These are phyloP conservation scores for Scelioninae gen. 1 DNA, from an alignment of 2,888 invertebrate genomes.

Conservation along the genomic window DNA sequence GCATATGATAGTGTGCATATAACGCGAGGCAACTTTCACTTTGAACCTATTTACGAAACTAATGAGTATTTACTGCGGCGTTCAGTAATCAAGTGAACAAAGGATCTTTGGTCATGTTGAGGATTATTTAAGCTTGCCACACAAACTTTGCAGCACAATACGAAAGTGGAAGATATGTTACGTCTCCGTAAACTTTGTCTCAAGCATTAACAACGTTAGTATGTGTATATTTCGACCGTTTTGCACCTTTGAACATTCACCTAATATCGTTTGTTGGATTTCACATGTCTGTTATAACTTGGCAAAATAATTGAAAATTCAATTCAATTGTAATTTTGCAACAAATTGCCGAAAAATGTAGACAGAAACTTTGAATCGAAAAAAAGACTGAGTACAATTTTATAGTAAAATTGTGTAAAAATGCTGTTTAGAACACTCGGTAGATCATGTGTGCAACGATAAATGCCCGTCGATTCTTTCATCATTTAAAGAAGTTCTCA, in stretches of 20 bases:
- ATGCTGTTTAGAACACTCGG: too few species aligned
- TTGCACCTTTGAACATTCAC: conserved; percentile 28
- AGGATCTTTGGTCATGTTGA: conserved; percentile 78
- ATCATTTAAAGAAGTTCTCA: conserved; percentile 56
- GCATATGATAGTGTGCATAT: conserved; percentile 2
- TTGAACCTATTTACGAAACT: conserved; percentile 77
- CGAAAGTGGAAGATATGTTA: conserved; percentile 56
- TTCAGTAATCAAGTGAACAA: conserved; percentile 81
- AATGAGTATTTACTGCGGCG: conserved; percentile 79
- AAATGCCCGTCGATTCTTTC: conserved; percentile 47
- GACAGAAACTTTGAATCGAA: too few species aligned
- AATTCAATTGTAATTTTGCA: too few species aligned
- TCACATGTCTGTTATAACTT: too few species aligned
- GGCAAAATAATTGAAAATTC: too few species aligned
- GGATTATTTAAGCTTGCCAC: conserved; percentile 72
- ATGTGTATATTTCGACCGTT: conserved; percentile 36
- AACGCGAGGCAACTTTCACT: conserved; percentile 33
- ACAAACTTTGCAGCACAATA: conserved; percentile 35
- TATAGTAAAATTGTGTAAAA: too few species aligned
- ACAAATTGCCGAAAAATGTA: too few species aligned
- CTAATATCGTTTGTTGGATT: conserved; percentile 5
- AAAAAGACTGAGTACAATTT: too few species aligned
- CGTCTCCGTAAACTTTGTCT: conserved; percentile 70
- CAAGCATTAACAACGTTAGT: conserved; percentile 61
- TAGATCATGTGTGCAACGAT: conserved; percentile 25